Base-by-base conservation (phyloP, 2,113 vertebrate species). In the Coracopsis vasa region DNA sequence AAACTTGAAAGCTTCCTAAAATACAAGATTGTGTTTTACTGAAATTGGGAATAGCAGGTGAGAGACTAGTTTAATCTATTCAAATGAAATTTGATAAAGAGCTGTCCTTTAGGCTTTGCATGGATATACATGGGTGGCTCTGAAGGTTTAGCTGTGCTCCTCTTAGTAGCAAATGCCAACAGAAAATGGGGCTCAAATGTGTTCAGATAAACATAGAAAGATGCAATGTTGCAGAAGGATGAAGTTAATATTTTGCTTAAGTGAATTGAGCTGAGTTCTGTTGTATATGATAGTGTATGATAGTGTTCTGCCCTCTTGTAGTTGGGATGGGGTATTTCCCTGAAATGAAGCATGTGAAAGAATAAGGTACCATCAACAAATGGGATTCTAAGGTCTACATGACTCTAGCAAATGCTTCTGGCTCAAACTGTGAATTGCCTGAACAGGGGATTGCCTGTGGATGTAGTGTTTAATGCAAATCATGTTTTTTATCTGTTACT, bases 91-190 rank as follows among this genome's bases (percentile, higher is more conserved):
- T 64, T 39, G 27, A 18, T 75, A 3, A 33, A 66, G 50, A 50
- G 27, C 29, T 82, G 17, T 47, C 61, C 24, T 51, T 81, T 17
- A 84, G 74, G 17, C 18, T 44, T 87, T 66, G 21, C 0, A 1
- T 75, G 19, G 35, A n/a, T 3, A 0, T 25, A 11, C 0, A 0
- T 6, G 2, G 9, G 9, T 20, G 7, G n/a, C 18, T 66, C 11
- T 47, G 42, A 37, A 79, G 51, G 15, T 51, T 28, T n/a, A 60
- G 13, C 23, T 47, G 13, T 37, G 16, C 7, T 53, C 4, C 11
- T 84, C 16, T 29, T 66, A 16, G 6, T 47, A 17, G 24, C 27
- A 72, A 72, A 73, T 29, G 15, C 27, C 13, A n/a, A 4, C 25
- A 61, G 47, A 53, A 75, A 58, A 44, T 24, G 7, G 11, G 14